These are phyloP conservation scores for Peromyscus maniculatus DNA, from an alignment of 2,113 vertebrate species.

Conservation along the genomic window DNA sequence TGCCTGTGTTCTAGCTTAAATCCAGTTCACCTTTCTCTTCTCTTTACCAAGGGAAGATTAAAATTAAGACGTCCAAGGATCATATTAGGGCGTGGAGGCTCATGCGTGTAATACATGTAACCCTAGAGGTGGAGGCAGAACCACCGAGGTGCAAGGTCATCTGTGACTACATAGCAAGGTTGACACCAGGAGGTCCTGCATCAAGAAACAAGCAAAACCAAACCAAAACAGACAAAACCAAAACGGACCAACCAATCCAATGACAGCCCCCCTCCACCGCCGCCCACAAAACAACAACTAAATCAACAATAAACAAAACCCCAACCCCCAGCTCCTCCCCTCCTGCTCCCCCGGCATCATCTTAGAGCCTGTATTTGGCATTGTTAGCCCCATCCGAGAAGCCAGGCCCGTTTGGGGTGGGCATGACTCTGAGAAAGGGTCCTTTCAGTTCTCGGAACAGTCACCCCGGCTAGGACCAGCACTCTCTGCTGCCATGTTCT, in stretches of 20 bases:
- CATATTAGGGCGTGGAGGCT: background rate
- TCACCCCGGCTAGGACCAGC: background rate
- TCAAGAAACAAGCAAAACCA: background rate
- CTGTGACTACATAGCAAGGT: background rate
- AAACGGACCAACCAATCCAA: background rate
- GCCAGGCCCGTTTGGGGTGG: background rate
- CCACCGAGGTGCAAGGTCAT: background rate
- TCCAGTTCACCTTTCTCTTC: background rate
- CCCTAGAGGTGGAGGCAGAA: background rate
- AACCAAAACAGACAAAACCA: background rate
- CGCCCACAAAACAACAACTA: background rate
- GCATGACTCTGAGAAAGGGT: background rate
- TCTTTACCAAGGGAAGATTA: background rate
- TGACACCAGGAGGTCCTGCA: background rate
- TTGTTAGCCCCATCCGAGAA: background rate
- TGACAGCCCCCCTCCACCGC: rapidly evolving
- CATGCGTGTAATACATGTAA: no score
- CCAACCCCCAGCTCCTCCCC: background rate
- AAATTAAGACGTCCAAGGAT: background rate
- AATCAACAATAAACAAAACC: background rate
- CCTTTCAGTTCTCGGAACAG: background rate
- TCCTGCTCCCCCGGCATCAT: no score
- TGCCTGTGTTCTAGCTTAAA: constrained; percentile 33
- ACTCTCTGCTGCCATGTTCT: background rate
- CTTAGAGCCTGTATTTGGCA: background rate